Evolutionary conservation across 2,888 invertebrate species (phyloP), one percentile per base, ranked within the genome.

Genomic region (Drosophila putrida): DNA sequence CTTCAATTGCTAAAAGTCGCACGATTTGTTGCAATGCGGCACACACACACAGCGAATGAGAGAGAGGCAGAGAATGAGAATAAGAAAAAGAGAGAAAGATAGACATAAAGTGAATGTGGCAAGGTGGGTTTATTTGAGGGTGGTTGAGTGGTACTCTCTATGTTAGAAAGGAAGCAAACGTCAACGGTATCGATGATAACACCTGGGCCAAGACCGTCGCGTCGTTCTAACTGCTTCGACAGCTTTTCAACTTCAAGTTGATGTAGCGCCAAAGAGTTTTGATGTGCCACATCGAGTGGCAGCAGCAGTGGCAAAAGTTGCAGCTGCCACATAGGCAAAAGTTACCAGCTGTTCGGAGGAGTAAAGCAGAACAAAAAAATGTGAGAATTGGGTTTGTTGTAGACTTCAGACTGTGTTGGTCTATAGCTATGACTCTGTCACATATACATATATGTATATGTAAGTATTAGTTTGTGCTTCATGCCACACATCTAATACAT

Each of bases 141-240:
- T 63, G 70, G 58, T 49, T 62, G 68, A 59, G 68, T 54, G 72
- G 65, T 71, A 31, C 28, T 35, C 49, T 47, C 31, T 50, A 62
- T 49, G n/a, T n/a, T n/a, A n/a, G n/a, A 70, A 73, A 80, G 86
- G 80, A 65, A 71, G 77, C 86, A 71, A 88, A 82, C 74, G 88
- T 82, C 86, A 82, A 82, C 62, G 68, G 80, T 88, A 82, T 82
- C 86, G 83, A 88, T 88, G 82, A 86, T 82, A 86, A 72, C 88
- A 82, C 88, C 82, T 82, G 83, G 62, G 83, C 66, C 70, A 63
- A 62, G 69, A 44, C 61, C 70, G 55, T 11, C 27, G 43, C 70
- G 55, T 11, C 27, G 43, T 15, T 58, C 69, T 63, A 78, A 68
- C 75, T 71, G 75, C 69, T 63, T 44, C 88, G 83, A 88, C 82